A percentile compares a stretch with the other conserved stretches of the same genome.
These are phyloP conservation scores for Ochotona princeps DNA, from an alignment of 2,113 vertebrate genomes.

Conservation along the genomic window DNA sequence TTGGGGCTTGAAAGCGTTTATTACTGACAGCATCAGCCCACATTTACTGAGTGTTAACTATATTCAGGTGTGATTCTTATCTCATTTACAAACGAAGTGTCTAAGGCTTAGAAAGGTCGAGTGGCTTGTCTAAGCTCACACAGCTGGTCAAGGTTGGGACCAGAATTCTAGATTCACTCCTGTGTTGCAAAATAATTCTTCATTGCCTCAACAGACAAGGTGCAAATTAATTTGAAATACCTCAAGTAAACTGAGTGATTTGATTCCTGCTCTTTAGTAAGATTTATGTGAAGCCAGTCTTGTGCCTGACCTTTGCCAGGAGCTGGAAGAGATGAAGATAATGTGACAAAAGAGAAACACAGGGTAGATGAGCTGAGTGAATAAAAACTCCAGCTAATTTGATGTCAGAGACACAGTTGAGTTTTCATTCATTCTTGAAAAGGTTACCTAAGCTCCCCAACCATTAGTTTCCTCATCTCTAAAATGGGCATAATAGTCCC, in stretches of 20 bases:
- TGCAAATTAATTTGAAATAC: conserved; percentile 47
- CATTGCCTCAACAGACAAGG: neutral
- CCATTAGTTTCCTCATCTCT: neutral
- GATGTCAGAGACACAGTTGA: neutral
- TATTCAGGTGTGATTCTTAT: neutral
- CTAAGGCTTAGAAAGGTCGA: neutral
- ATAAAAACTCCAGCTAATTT: neutral
- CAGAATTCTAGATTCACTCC: neutral
- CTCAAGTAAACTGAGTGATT: neutral
- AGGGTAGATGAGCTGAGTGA: neutral
- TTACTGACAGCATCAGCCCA: neutral
- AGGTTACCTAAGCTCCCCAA: neutral
- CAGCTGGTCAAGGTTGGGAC: neutral
- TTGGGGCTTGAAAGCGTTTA: neutral
- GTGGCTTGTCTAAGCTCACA: neutral
- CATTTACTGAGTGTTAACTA: neutral
- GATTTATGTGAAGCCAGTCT: neutral
- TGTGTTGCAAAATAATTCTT: neutral
- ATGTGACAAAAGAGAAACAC: neutral
- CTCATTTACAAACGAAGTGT: neutral
- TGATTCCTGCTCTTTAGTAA: neutral
- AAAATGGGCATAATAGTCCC: neutral
- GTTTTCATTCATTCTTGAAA: neutral
- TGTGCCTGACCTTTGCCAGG: neutral
- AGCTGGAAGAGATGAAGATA: neutral